Conservation (phyloP, 2,888 invertebrate genomes). For the Sesamia inferens region DNA sequence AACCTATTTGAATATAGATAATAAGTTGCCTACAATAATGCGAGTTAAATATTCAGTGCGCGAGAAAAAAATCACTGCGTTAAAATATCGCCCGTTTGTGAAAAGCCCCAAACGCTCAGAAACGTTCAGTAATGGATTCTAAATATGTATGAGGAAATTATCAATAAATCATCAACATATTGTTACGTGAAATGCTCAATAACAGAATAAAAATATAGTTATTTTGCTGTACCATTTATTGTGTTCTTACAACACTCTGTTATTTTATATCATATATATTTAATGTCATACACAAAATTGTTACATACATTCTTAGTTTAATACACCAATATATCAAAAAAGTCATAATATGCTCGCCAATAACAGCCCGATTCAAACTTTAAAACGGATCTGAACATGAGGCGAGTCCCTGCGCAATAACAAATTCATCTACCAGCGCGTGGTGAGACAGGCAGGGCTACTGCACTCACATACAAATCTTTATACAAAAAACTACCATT, state of each 20-base stretch:
- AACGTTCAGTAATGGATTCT: not conserved
- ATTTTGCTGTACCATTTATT: not conserved
- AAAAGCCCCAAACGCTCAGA: not conserved
- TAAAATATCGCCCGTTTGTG: not conserved
- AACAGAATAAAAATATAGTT: not conserved
- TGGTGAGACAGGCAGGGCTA: too few relatives aligned
- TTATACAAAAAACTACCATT: too few relatives aligned
- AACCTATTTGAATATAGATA: too few relatives aligned
- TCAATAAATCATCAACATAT: not conserved
- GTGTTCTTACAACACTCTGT: not conserved
- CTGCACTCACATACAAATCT: too few relatives aligned
- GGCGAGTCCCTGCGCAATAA: too few relatives aligned
- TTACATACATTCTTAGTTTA: not conserved
- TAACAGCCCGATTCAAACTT: too few relatives aligned
- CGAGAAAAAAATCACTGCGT: not conserved
- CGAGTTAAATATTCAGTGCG: not conserved
- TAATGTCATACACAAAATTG: not conserved
- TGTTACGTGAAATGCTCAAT: not conserved
- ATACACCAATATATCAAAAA: not conserved
- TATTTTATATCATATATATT: not conserved
- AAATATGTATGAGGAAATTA: conserved; percentile 1
- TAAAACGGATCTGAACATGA: too few relatives aligned
- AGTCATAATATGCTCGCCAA: not conserved
- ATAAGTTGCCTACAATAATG: not conserved
- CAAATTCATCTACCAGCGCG: too few relatives aligned